These are phyloP conservation scores for Microtus montanus DNA, from an alignment of 2,113 vertebrate species.

Conservation along the genomic window DNA sequence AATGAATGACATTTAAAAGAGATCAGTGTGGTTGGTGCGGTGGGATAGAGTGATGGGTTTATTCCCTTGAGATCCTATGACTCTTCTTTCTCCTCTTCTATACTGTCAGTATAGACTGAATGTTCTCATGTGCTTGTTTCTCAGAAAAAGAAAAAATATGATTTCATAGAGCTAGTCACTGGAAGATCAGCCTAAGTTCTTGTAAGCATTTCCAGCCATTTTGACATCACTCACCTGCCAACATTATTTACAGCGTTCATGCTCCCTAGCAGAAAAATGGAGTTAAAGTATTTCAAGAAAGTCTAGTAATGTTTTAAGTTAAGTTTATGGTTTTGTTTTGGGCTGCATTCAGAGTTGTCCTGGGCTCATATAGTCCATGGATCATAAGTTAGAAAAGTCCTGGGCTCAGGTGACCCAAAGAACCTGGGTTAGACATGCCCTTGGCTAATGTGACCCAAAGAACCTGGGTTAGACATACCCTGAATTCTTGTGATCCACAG, in stretches of 20 bases:
- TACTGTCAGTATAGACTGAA: background rate
- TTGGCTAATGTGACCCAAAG: too few species aligned
- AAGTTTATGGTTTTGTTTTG: background rate
- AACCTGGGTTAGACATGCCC: too few species aligned
- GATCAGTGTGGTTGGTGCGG: background rate
- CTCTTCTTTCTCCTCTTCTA: background rate
- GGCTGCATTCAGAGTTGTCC: background rate
- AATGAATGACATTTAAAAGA: background rate
- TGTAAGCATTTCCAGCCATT: background rate
- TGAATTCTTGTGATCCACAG: too few species aligned
- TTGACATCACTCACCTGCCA: background rate
- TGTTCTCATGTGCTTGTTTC: background rate
- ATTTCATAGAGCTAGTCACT: background rate
- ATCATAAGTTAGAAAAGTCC: accelerated
- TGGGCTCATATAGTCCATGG: too few species aligned
- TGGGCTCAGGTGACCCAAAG: too few species aligned
- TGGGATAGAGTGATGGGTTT: too few species aligned
- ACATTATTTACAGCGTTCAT: background rate
- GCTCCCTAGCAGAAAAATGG: background rate
- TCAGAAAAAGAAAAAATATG: background rate
- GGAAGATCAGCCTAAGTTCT: background rate
- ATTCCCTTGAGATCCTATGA: background rate
- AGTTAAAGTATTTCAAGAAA: background rate
- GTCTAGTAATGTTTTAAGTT: background rate
- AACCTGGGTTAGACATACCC: too few species aligned